phyloP scores from a whole-genome alignment of 2,888 invertebrate species.

The Ormyrus labotus region DNA sequence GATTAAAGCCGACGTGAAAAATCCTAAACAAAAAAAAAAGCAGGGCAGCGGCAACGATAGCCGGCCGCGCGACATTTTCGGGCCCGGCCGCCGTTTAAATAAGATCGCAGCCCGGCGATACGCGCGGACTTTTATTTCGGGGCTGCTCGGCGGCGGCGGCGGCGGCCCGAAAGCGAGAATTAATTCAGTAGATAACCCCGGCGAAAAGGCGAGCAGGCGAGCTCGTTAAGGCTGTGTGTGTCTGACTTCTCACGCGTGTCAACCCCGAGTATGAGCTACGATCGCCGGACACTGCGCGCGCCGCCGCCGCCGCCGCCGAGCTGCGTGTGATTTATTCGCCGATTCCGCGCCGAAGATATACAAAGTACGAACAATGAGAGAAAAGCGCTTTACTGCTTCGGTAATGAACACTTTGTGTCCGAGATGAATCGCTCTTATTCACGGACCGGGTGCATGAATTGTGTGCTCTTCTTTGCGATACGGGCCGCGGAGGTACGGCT shows the following conservation, averaged over 20 bases:
- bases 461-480: no score
- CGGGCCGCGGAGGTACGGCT: no score
- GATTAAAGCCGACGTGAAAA: constrained; percentile 18
- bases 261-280: constrained; percentile 14
- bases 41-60: not conserved
- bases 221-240: constrained; percentile 23
- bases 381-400: not conserved
- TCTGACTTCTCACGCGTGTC: constrained; percentile 49
- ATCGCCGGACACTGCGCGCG: not conserved
- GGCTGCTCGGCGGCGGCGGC: constrained; percentile 9
- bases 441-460: no score
- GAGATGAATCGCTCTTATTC: constrained; percentile 17
- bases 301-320: not conserved
- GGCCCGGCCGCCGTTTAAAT: constrained; percentile 23
- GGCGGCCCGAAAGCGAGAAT: constrained; percentile 18
- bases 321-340: constrained; percentile 39
- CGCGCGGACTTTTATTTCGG: not conserved
- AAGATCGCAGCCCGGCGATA: constrained; percentile 42
- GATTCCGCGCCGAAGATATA: constrained; percentile 20
- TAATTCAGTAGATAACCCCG: constrained; percentile 48
- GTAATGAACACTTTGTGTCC: constrained; percentile 5
- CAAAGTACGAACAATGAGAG: constrained; percentile 2
- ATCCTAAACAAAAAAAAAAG: constrained; percentile 13
- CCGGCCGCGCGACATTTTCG: not conserved
- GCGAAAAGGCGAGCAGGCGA: not conserved